Evolutionary conservation across 1,140 invertebrate species (phyloP).

Genomic region (Caerostris darwini): DNA sequence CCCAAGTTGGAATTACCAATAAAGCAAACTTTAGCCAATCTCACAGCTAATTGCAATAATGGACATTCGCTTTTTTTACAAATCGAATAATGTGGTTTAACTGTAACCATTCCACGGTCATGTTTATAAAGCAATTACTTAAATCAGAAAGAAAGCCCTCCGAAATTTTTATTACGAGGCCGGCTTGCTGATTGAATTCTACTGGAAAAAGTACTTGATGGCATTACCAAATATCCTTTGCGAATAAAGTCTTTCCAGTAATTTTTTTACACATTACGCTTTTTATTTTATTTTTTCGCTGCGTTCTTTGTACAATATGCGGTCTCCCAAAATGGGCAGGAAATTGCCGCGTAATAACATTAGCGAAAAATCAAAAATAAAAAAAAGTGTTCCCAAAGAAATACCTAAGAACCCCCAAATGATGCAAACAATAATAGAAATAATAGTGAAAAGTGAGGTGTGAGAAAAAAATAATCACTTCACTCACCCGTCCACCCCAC

Average conservation of each 20-base stretch:
- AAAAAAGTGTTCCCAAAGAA: background rate
- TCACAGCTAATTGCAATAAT: background rate
- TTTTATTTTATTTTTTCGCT: too few species aligned
- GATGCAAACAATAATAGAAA: slow-evolving; percentile 2
- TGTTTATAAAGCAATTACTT: slow-evolving; percentile 55
- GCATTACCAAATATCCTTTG: background rate
- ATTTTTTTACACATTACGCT: slow-evolving; percentile 41
- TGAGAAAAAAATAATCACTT: slow-evolving; percentile 19
- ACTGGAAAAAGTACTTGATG: slow-evolving; percentile 10
- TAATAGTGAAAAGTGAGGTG: slow-evolving; percentile 17
- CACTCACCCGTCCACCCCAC: background rate
- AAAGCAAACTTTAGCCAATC: too few species aligned
- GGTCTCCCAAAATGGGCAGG: slow-evolving; percentile 49
- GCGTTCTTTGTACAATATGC: background rate
- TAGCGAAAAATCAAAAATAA: slow-evolving; percentile 45
- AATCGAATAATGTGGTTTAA: slow-evolving; percentile 38
- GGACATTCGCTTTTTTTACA: background rate
- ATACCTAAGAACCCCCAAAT: background rate
- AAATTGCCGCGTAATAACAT: slow-evolving; percentile 69
- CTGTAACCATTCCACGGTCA: background rate
- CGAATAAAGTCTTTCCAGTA: background rate
- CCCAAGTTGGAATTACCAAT: too few species aligned
- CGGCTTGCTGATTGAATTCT: background rate
- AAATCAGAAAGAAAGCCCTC: slow-evolving; percentile 30
- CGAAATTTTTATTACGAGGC: background rate